Conservation (phyloP, 1,140 invertebrate species). For the Pectinophora gossypiella region DNA sequence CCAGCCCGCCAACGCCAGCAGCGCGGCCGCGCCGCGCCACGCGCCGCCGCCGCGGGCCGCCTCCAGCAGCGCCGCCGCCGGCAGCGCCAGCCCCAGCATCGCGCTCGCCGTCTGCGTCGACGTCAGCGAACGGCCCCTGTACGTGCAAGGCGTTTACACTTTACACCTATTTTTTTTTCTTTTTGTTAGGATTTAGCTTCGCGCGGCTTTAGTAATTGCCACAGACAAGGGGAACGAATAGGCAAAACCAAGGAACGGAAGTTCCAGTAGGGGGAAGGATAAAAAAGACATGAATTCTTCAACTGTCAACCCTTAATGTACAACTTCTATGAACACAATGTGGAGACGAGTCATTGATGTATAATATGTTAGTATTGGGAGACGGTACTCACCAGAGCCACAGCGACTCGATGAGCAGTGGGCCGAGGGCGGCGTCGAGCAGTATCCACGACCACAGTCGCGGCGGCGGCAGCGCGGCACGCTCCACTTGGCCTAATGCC, state of each 20-base stretch:
- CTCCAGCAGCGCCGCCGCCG: conserved; percentile 29
- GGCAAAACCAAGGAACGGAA: too few species aligned
- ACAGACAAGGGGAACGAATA: too few species aligned
- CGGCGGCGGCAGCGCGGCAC: conserved; percentile 41
- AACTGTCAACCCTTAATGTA: too few species aligned
- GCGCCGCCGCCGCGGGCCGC: conserved; percentile 17
- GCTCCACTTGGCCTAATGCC: conserved; percentile 38
- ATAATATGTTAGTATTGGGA: too few species aligned
- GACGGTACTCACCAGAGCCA: conserved; percentile 54
- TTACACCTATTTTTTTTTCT: too few species aligned
- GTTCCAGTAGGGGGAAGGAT: too few species aligned
- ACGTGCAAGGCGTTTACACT: background rate
- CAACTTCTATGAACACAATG: too few species aligned
- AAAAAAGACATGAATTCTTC: too few species aligned
- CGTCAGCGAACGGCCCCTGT: conserved; percentile 54
- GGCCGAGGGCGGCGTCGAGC: conserved; percentile 48
- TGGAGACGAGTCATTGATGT: too few species aligned
- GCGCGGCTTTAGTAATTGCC: too few species aligned
- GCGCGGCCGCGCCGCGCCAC: conserved; percentile 22
- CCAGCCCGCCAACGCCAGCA: conserved; percentile 38
- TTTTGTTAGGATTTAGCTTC: too few species aligned
- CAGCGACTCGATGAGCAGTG: conserved; percentile 49
- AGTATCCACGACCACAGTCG: conserved; percentile 46
- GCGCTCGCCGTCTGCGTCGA: conserved; percentile 33
- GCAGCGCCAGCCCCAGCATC: conserved; percentile 27